Evolutionary conservation across 2,888 invertebrate species (phyloP).

Genomic region (Archips crataeganus): DNA sequence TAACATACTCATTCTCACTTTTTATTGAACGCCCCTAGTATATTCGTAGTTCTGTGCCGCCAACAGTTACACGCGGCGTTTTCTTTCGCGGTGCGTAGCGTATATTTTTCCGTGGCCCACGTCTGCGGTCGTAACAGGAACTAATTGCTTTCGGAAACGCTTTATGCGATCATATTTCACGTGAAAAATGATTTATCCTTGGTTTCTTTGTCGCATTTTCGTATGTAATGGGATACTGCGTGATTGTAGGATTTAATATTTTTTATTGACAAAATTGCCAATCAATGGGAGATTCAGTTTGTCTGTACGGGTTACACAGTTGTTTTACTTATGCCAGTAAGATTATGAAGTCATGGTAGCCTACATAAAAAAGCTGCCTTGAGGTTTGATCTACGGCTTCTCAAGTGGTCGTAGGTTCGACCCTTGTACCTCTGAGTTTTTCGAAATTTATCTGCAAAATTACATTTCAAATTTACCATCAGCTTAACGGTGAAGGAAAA

Average conservation of each 20-base stretch:
- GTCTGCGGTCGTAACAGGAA: conserved; percentile 78
- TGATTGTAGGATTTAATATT: conserved; percentile 45
- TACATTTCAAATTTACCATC: too few relatives aligned
- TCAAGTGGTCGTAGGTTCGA: too few relatives aligned
- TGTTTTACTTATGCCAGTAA: too few relatives aligned
- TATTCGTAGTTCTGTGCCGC: too few relatives aligned
- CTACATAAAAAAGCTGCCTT: too few relatives aligned
- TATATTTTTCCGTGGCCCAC: conserved; percentile 68
- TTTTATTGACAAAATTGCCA: conserved; percentile 39
- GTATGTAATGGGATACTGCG: conserved; percentile 42
- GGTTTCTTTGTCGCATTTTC: conserved; percentile 70
- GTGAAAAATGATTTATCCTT: conserved; percentile 81
- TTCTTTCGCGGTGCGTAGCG: conserved; percentile 40
- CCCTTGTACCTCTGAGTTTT: too few relatives aligned
- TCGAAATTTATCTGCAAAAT: too few relatives aligned
- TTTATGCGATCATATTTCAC: conserved; percentile 84
- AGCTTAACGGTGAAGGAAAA: too few relatives aligned
- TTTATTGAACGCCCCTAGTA: too few relatives aligned
- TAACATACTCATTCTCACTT: too few relatives aligned
- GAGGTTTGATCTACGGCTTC: too few relatives aligned
- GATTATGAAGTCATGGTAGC: too few relatives aligned
- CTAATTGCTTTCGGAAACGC: conserved; percentile 85
- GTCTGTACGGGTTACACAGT: neutral
- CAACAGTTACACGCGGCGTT: conserved; percentile 39
- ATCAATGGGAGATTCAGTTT: neutral